Evolutionary conservation across 2,797 vertebrate genomes (phyloP), one percentile per base, ranked within the genome.

Genomic region (Argentina silus): DNA sequence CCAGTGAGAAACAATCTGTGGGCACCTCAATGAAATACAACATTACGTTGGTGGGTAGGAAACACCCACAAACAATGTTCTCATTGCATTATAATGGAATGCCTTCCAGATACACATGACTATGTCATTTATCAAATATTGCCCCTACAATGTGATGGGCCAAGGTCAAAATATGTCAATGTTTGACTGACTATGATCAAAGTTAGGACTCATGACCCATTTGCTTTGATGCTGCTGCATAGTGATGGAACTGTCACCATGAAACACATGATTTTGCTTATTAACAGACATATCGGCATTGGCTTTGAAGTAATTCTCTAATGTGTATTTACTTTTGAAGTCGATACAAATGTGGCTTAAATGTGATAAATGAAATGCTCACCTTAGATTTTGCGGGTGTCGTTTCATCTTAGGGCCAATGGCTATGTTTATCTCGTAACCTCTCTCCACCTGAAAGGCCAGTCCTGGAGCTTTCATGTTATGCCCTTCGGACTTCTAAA

Each of bases 291-390:
- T 85, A 78, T 65, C 73, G 27, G 17, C 15, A 70, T 70, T 2
- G 21, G 59, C 86, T 91, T 89, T 89, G 77, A 86, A 84, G 78
- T 83, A 71, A 60, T 68, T 44, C 45, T 77, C 66, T 90, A 80
- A 89, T 87, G 84, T 78, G 61, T 42, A 57, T 82, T 86, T 85
- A 56, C 73, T 81, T 90, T 87, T 88, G 78, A 89, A 88, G 86
- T 81, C 44, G n/a, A 61, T 43, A 73, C 14, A n/a, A 57, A 60
- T 71, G 12, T 66, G 9, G 10, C 27, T 67, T 80, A 70, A 45
- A 72, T 69, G 53, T 70, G 44, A 76, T 72, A 72, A 80, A 87
- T 85, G 42, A 75, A 83, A 79, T 67, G 71, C 57, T 82, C 64
- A 69, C 56, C 80, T 83, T 79, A 78, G 70, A 89, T 86, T 86